Evolutionary conservation across 2,888 invertebrate genomes (phyloP), one percentile per base, ranked within the genome.

Genomic region (Platycheirus rosarum): DNA sequence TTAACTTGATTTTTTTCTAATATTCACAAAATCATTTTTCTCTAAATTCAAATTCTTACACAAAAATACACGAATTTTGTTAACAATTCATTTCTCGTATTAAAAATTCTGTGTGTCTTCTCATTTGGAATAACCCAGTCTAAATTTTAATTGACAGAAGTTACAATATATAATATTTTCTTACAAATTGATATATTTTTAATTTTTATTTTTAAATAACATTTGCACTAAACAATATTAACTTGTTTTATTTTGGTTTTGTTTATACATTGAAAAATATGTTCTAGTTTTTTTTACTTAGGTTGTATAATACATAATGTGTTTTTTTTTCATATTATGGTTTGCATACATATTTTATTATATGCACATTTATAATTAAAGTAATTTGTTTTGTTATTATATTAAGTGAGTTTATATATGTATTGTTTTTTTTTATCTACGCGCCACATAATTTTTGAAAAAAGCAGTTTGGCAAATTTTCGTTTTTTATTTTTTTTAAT

Each of bases 141-240:
- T 90, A 90, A 89, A 88, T 88, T 87, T 88, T 90, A 90, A 90
- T 90, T 90, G 90, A 90, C 90, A 90, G 88, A 89, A 89, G 90
- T 90, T 90, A 88, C 90, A 89, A 88, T 89, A 86, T 44, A 60
- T 86, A 87, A 87, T 84, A 2, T 51, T 80, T 40, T 14, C 60
- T 76, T 71, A 76, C 40, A 35, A 32, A 76, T 55, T 29, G 14
- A 53, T 53, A 66, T 8, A 26, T n/a, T 26, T 40, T 66, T 65
- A 26, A 14, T 49, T 35, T 76, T 49, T 46, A 14, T 49, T 29
- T 40, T 6, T 26, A 35, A 63, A 75, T 70, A 66, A 76, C 66
- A 71, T 77, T n/a, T 68, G 80, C 66, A 44, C 66, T 75, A 53
- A 78, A 84, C 69, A 77, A 78, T 66, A 48, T 76, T 68, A 62